Percentiles rank a stretch among this genome's conserved stretches.
Conservation (phyloP, 35 echinoderm and acorn worm species). For the Acanthaster planci region DNA sequence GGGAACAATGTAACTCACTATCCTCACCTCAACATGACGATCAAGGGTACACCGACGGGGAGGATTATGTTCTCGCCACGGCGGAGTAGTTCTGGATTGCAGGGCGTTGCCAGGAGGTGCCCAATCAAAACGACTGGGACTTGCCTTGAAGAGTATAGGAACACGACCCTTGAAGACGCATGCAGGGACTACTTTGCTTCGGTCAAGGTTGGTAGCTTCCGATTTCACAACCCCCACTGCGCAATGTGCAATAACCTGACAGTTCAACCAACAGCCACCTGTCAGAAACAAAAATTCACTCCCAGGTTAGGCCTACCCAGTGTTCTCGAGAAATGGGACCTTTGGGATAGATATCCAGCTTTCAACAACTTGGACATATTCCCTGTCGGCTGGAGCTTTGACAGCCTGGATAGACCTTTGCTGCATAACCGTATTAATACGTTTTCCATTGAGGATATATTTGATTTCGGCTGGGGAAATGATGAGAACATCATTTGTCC, state of each 20-base stretch:
- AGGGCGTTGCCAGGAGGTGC: background rate
- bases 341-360: background rate
- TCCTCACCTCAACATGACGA: background rate
- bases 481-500: background rate
- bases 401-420: background rate
- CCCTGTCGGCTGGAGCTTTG: background rate
- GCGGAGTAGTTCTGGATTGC: background rate
- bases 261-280: background rate
- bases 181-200: conserved; percentile 43
- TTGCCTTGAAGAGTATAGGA: background rate
- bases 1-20: background rate
- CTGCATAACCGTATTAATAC: too few relatives aligned
- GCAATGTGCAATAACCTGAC: conserved; percentile 18
- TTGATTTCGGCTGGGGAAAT: background rate
- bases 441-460: background rate
- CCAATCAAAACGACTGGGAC: background rate
- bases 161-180: background rate
- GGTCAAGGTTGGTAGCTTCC: background rate
- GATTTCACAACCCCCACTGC: conserved; percentile 56
- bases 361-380: background rate
- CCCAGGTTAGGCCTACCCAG: background rate
- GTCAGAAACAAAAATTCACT: too few relatives aligned
- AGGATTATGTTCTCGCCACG: conserved; percentile 13
- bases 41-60: background rate
- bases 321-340: background rate